Evolutionary conservation across 2,113 vertebrate genomes (phyloP), one percentile per base, ranked within the genome.

Genomic region (Xiphorhynchus elegans): DNA sequence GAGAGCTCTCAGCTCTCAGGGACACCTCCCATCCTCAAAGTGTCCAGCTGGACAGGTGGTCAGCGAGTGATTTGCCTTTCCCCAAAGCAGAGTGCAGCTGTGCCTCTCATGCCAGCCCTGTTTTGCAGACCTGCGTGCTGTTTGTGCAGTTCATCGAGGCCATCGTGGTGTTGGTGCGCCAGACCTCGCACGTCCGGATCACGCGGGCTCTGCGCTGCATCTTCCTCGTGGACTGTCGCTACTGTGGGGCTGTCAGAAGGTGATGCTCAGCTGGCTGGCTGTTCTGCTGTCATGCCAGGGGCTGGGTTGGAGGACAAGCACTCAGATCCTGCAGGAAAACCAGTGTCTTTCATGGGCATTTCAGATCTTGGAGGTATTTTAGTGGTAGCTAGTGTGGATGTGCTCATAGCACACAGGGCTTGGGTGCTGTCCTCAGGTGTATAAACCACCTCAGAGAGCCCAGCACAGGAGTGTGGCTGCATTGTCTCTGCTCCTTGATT

Each of bases 141-240:
- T 84, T 98, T 68, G 98, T 99, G 21, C 99, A 99, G 98, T 99
- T 99, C 84, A 84, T 99, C 11, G 99, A 99, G 97, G 99, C 99
- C 80, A 99, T 99, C 5, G 99, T 99, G 97, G 99, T 99, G 96
- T 83, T 99, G 95, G 98, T 99, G 63, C 98, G 99, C 67, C 99
- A 99, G 95, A 99, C 98, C 2, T 99, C 99, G 2, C 99, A 99
- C 5, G 89, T 99, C 91, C 98, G 99, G 53, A 98, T 99, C 70
- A 99, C 99, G 3, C 98, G 99, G 92, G 99, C 99, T 5, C 98
- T 99, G 84, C 98, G 99, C 79, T 99, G 99, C 44, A 99, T 99
- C 85, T 99, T 99, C 97, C 95, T 99, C 90, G 99, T 99, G 92
- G 99, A 99, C 97, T 99, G 99, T 85, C 98, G 99, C 92, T 99